These are phyloP conservation scores for Chrysopa pallens DNA, from an alignment of 1,140 invertebrate species.

Conservation along the genomic window DNA sequence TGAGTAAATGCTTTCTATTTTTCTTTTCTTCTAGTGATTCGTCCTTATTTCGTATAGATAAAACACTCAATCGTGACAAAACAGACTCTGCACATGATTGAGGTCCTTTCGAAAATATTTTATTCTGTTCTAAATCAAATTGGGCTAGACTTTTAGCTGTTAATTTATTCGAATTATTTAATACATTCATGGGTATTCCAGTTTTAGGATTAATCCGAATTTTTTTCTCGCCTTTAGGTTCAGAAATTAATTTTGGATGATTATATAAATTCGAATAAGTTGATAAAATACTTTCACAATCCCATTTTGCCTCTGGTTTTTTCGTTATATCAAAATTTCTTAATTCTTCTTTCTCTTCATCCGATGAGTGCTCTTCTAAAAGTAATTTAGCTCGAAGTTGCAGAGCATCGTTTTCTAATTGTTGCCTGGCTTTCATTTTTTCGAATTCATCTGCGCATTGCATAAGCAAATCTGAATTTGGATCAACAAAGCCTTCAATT, in stretches of 20 bases:
- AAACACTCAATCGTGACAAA: conserved; percentile 42
- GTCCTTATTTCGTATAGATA: conserved; percentile 58
- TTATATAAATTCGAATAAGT: conserved; percentile 84
- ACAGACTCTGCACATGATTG: conserved; percentile 43
- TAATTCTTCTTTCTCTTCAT: conserved; percentile 35
- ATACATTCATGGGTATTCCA: conserved; percentile 48
- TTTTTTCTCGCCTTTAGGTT: conserved; percentile 39
- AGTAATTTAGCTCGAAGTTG: conserved; percentile 2
- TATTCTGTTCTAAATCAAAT: conserved; percentile 34
- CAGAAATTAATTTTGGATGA: conserved; percentile 72
- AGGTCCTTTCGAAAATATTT: conserved; percentile 14
- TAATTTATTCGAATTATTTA: conserved; percentile 35
- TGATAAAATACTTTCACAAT: conserved; percentile 82
- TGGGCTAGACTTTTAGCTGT: conserved; percentile 48
- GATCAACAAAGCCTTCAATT: conserved; percentile 61
- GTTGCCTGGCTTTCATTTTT: conserved; percentile 26
- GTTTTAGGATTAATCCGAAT: conserved; percentile 53
- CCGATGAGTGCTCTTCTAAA: conserved; percentile 16
- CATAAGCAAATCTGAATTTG: conserved; percentile 45
- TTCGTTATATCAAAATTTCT: conserved; percentile 37
- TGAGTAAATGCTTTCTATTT: conserved; percentile 63
- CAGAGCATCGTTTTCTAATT: conserved; percentile 22
- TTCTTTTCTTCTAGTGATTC: conserved; percentile 70
- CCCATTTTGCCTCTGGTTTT: conserved; percentile 53
- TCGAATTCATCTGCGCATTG: conserved; percentile 41